Percentiles rank a stretch among this genome's conserved stretches.
These are phyloP conservation scores for Rapana venosa DNA, from an alignment of 2,888 invertebrate genomes.

Conservation along the genomic window DNA sequence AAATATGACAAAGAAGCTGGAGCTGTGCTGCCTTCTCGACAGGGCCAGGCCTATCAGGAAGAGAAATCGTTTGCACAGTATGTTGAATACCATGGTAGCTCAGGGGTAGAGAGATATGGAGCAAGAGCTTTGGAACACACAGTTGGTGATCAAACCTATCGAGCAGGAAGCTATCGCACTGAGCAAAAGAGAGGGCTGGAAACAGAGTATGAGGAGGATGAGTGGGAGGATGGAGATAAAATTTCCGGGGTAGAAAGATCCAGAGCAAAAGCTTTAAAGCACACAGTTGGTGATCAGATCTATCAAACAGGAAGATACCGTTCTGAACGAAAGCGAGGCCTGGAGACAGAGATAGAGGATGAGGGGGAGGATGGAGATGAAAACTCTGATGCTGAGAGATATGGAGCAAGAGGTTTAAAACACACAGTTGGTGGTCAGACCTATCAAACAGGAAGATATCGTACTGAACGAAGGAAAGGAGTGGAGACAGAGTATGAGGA, in stretches of 20 bases:
- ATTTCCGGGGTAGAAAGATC: background rate
- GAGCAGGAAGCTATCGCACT: background rate
- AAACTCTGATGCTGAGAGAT: background rate
- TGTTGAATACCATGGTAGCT: constrained; percentile 16
- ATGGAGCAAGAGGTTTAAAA: constrained; percentile 1
- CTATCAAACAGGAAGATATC: constrained; percentile 13
- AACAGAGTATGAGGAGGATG: background rate
- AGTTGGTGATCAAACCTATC: background rate
- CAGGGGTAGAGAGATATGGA: constrained; percentile 1
- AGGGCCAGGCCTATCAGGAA: background rate
- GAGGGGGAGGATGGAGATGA: background rate
- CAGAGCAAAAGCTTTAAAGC: background rate
- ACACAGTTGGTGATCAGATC: background rate
- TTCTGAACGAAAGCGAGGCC: background rate
- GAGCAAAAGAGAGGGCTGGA: background rate
- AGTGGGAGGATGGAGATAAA: background rate
- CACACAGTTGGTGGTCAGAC: constrained; percentile 5
- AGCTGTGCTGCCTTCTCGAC: background rate
- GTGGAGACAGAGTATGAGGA: background rate
- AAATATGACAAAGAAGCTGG: background rate
- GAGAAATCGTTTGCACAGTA: constrained; percentile 32
- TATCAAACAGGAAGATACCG: constrained; percentile 16
- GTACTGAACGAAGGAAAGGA: background rate
- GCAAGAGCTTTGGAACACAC: constrained; percentile 9
- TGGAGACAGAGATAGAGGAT: background rate